These are phyloP conservation scores for Conistra vaccinii DNA, from an alignment of 2,888 invertebrate species.

Conservation along the genomic window DNA sequence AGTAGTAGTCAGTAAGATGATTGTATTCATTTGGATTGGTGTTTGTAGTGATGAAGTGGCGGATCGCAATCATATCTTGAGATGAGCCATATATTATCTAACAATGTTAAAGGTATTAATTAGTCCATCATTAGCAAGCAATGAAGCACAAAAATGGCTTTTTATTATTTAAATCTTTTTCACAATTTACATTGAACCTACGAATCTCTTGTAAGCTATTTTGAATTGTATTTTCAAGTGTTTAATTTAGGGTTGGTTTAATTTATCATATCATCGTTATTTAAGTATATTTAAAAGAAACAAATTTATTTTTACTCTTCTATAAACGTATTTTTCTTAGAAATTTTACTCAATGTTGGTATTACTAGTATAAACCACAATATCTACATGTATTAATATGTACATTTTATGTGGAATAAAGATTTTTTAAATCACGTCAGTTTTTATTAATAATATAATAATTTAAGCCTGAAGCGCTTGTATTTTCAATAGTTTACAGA, in stretches of 20 bases:
- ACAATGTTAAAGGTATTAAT: background rate
- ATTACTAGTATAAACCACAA: slow-evolving; percentile 26
- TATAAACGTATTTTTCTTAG: slow-evolving; percentile 60
- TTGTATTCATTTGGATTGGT: slow-evolving; percentile 35
- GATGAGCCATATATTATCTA: background rate
- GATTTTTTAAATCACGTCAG: background rate
- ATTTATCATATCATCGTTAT: slow-evolving; percentile 59
- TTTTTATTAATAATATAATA: background rate
- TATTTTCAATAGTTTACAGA: background rate
- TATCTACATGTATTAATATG: slow-evolving; percentile 33
- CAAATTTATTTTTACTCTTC: slow-evolving; percentile 58
- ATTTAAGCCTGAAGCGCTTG: too few relatives aligned
- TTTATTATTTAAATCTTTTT: slow-evolving; percentile 37
- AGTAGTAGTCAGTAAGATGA: slow-evolving; percentile 42
- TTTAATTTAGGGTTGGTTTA: slow-evolving; percentile 35
- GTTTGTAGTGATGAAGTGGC: slow-evolving; percentile 1
- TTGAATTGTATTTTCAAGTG: slow-evolving; percentile 56
- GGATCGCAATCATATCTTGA: background rate
- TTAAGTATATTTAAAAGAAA: slow-evolving; percentile 33
- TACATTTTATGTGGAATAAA: slow-evolving; percentile 24
- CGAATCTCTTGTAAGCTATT: slow-evolving; percentile 59
- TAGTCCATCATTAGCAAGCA: slow-evolving; percentile 18
- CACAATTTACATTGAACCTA: slow-evolving; percentile 31
- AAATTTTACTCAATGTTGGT: slow-evolving; percentile 59
- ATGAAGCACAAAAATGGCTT: slow-evolving; percentile 34